These are phyloP conservation scores for Zeugodacus cucurbitae DNA, from an alignment of 1,140 invertebrate species.

Conservation along the genomic window DNA sequence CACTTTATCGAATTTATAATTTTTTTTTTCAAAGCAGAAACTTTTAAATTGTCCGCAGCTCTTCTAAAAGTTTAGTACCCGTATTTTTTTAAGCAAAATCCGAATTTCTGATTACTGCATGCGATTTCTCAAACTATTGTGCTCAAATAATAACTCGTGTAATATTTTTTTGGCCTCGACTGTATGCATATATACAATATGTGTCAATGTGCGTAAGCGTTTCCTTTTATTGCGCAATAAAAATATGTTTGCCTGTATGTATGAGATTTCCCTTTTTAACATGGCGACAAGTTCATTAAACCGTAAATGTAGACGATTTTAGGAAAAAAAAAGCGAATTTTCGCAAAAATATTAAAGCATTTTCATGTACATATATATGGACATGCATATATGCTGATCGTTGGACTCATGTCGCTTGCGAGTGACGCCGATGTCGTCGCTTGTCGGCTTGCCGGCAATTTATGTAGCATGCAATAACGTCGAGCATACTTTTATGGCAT, in stretches of 20 bases:
- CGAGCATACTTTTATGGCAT: constrained; percentile 20
- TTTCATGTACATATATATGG: neutral
- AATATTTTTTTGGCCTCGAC: too few species aligned
- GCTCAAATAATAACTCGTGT: too few species aligned
- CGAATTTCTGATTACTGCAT: too few species aligned
- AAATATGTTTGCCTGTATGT: neutral
- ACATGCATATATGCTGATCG: neutral
- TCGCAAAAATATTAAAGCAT: neutral
- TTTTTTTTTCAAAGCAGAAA: too few species aligned
- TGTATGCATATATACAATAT: neutral
- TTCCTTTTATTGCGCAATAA: neutral
- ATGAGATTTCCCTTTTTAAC: neutral
- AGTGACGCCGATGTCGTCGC: neutral
- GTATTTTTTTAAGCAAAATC: too few species aligned
- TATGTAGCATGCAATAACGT: constrained; percentile 8
- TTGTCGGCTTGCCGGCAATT: neutral
- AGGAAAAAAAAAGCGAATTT: neutral
- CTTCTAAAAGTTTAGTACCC: too few species aligned
- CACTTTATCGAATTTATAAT: too few species aligned
- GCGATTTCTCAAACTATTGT: too few species aligned
- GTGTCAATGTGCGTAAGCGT: too few species aligned
- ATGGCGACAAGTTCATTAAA: neutral
- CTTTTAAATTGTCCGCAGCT: too few species aligned
- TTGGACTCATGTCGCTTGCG: neutral
- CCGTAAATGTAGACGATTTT: neutral